phyloP scores from a whole-genome alignment of 2,888 invertebrate genomes.

The Sycophila texana region DNA sequence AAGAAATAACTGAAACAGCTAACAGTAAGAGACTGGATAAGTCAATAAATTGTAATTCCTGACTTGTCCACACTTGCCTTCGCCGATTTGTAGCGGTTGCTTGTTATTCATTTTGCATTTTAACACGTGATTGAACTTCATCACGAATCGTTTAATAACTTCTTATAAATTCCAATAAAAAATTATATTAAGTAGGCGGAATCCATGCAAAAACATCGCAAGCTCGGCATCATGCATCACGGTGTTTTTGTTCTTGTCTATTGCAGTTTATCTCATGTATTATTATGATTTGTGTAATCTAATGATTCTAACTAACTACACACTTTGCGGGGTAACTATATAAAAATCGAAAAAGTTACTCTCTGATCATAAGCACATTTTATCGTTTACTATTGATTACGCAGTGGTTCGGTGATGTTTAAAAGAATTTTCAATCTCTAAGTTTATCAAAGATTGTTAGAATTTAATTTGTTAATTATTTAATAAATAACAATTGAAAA shows the following conservation, averaged over 20 bases:
- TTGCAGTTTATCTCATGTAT: conserved; percentile 17
- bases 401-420: no score
- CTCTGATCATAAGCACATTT: conserved; percentile 8
- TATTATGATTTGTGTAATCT: neutral
- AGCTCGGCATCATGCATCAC: conserved; percentile 44
- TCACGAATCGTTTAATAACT: conserved; percentile 12
- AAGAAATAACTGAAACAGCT: conserved; percentile 20
- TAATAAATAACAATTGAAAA: neutral
- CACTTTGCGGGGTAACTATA: conserved; percentile 9
- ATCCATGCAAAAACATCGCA: conserved; percentile 55
- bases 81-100: conserved; percentile 73
- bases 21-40: conserved; percentile 49
- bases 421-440: no score
- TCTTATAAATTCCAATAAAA: conserved; percentile 26
- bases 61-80: conserved; percentile 72
- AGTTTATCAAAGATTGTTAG: neutral
- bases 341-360: conserved; percentile 41
- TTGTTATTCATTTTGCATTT: conserved; percentile 62
- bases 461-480: no score
- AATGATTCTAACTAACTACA: conserved; percentile 36
- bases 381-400: no score
- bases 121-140: conserved; percentile 17
- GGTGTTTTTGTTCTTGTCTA: conserved; percentile 31
- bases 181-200: conserved; percentile 31
- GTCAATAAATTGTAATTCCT: conserved; percentile 50